These are phyloP conservation scores for Matsumurasca onukii DNA, from an alignment of 1,140 invertebrate species.

Conservation along the genomic window DNA sequence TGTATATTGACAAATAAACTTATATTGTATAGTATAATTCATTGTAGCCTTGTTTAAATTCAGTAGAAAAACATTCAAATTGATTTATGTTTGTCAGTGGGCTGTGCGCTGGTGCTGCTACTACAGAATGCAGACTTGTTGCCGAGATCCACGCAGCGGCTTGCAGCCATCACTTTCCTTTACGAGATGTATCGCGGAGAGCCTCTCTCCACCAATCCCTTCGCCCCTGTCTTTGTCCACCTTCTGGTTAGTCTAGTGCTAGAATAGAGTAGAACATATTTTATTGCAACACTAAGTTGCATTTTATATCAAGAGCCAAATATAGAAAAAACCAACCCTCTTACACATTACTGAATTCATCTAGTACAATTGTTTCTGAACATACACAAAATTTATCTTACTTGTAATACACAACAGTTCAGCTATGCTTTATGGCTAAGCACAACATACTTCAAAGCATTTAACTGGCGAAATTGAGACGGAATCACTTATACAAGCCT, in stretches of 20 bases:
- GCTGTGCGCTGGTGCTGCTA: slow-evolving; percentile 62
- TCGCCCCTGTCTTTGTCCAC: slow-evolving; percentile 66
- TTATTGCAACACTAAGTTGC: too few species aligned
- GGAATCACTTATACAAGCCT: too few species aligned
- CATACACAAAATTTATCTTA: too few species aligned
- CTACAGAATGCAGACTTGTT: slow-evolving; percentile 71
- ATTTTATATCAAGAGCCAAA: too few species aligned
- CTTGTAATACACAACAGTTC: too few species aligned
- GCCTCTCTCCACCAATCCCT: slow-evolving; percentile 66
- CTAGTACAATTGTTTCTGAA: too few species aligned
- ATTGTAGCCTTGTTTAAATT: not conserved
- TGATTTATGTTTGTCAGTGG: slow-evolving; percentile 50
- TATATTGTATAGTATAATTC: slow-evolving; percentile 3
- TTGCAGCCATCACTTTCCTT: slow-evolving; percentile 68
- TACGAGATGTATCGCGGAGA: slow-evolving; percentile 74
- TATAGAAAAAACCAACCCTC: too few species aligned
- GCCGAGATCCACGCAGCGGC: slow-evolving; percentile 61
- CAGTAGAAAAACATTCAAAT: not conserved
- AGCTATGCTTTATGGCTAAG: too few species aligned
- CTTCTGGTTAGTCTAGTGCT: slow-evolving; percentile 58
- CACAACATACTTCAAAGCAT: too few species aligned
- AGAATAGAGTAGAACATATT: too few species aligned
- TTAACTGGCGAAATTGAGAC: too few species aligned
- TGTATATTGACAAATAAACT: not conserved
- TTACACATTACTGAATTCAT: too few species aligned